Evolutionary conservation across 2,888 invertebrate species (phyloP), one percentile per base, ranked within the genome.

Genomic region (Stenurella melanura): DNA sequence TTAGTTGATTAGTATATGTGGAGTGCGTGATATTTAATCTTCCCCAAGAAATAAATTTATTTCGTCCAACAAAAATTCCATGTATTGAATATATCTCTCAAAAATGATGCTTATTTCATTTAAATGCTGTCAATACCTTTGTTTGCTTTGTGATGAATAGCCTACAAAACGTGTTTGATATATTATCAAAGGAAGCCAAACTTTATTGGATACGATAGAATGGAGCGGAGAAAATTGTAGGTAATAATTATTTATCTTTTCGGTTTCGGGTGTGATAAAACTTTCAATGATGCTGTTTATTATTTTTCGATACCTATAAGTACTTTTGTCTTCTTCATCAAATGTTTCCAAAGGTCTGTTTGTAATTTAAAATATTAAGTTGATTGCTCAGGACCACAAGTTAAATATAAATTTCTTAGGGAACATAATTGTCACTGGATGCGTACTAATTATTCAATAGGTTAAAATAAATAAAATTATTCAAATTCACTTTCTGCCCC

Each of bases 61-160:
- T 61, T 21, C 42, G 19, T 7, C 4, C 72, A 38, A 30, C 60
- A 30, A 68, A 68, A 68, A 68, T 19, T 50, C 17, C 67, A n/a
- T 30, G 42, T 50, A 56, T 68, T 68, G 68, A 56, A 56, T 68
- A 57, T 69, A 69, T 38, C 57, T 38, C 58, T 58, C 19, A 21
- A 58, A 74, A 74, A 74, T 74, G 68, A 74, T 73, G 42, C 64
- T 72, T n/a, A n/a, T n/a, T 68, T 61, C 74, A 68, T 69, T 74
- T 74, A 74, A 60, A 68, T 68, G 54, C 63, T 74, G 63, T 74
- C 74, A 61, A 74, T 69, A 74, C 68, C 34, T 68, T 74, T 74
- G 74, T 69, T 74, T 68, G 63, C 34, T 63, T 61, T 56, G 58
- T 57, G 69, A 69, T 57, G 69, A 69, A 69, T 69, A 38, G 69